Evolutionary conservation across 2,113 vertebrate species (phyloP), one percentile per base, ranked within the genome.

Genomic region (Pelecanoides urinatrix): DNA sequence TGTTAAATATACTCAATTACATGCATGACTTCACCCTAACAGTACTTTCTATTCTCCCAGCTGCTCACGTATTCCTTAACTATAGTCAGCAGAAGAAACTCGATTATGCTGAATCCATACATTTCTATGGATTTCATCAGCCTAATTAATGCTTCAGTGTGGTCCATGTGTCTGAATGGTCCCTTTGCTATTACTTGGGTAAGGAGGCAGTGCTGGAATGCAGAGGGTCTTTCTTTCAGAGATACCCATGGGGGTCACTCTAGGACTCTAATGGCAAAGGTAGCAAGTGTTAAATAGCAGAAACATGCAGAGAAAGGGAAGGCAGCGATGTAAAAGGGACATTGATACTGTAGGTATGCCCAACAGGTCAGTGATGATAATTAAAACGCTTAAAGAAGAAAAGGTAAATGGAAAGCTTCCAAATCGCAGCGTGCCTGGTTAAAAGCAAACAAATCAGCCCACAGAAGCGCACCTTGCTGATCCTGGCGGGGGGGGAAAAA

Each of bases 141-240:
- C 97, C 98, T 98, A 98, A 99, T 98, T 98, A 99, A 98, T 98
- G 97, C 98, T 98, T 98, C 98, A 93, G 98, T 98, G 97, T 98
- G 98, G 98, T 98, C 98, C 97, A 94, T 96, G 97, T 96, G 97
- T 93, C 97, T 98, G 98, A 98, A 98, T 98, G 97, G 97, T 97
- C 92, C 92, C 95, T 97, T 96, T 88, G 96, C 98, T 96, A 94
- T 94, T 90, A 79, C 97, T 97, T 97, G 94, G 97, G 98, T 96
- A 98, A 98, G 98, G 98, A 98, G 98, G 98, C 98, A 98, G 98
- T 98, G 98, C 93, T 98, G 99, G 98, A 98, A 99, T 99, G 98
- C 98, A 98, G 97, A 98, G 97, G 96, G 98, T 74, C 98, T 98
- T 97, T 98, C 97, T 98, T 98, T 98, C 97, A 98, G 93, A 95